phyloP scores from a whole-genome alignment of 1,140 invertebrate genomes.

The Drosophila arizonae region DNA sequence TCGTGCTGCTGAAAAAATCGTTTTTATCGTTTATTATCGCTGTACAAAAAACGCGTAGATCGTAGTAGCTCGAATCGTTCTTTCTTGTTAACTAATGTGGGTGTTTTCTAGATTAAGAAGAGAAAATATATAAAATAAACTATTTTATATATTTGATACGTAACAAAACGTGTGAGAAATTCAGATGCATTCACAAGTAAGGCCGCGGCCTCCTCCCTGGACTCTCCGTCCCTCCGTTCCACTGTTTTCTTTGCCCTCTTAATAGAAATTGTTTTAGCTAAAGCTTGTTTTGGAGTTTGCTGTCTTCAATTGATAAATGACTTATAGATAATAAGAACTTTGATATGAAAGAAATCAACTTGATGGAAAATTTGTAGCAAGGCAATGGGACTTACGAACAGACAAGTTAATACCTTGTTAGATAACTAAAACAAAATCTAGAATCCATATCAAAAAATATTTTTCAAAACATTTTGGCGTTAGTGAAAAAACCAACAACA shows the following conservation, averaged over 20 bases:
- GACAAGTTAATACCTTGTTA: constrained; percentile 68
- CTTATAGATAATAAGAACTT: constrained; percentile 58
- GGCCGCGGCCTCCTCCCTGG: constrained; percentile 4
- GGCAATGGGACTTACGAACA: constrained; percentile 55
- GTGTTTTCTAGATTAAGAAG: constrained; percentile 53
- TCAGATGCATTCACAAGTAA: constrained; percentile 39
- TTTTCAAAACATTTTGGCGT: background rate
- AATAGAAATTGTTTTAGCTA: constrained; percentile 16
- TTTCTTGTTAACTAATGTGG: constrained; percentile 69
- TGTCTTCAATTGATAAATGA: constrained; percentile 65
- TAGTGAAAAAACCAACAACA: constrained; percentile 16
- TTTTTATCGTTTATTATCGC: constrained; percentile 46
- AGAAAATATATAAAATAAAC: background rate
- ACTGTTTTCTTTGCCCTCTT: background rate
- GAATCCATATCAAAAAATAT: background rate
- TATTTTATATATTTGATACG: constrained; percentile 49
- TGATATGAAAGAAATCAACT: constrained; percentile 26
- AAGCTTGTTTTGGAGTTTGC: constrained; percentile 4
- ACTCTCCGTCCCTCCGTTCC: background rate
- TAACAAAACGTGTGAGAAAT: constrained; percentile 74
- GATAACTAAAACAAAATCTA: constrained; percentile 40
- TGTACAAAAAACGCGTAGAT: background rate
- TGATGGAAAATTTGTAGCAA: constrained; percentile 47
- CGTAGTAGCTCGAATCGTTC: constrained; percentile 32
- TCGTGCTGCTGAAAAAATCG: constrained; percentile 72